Conservation (phyloP, 2,113 vertebrate genomes). For the Monopterus albus region DNA sequence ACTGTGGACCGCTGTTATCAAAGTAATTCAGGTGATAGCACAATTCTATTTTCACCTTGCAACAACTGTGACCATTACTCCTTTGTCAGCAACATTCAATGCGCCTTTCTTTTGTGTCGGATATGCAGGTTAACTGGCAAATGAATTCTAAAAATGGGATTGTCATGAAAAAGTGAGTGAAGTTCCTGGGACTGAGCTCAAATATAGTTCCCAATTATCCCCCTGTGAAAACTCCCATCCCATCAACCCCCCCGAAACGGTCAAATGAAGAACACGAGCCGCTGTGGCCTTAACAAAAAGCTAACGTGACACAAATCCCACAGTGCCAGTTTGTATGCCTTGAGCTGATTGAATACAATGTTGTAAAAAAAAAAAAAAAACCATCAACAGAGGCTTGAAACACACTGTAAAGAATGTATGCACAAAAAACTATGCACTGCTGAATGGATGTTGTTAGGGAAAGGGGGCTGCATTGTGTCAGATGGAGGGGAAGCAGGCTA, state of each 20-base stretch:
- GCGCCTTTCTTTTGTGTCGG: conserved; percentile 36
- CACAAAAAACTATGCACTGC: conserved; percentile 18
- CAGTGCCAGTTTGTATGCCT: conserved; percentile 18
- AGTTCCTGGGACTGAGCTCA: conserved; percentile 12
- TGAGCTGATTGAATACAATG: conserved; percentile 23
- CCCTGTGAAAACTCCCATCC: conserved; percentile 27
- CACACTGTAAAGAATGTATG: conserved; percentile 36
- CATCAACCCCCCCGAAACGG: conserved; percentile 12
- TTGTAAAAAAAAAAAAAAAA: conserved; percentile 30
- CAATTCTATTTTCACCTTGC: conserved; percentile 74
- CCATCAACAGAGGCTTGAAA: not conserved
- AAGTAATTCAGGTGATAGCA: conserved; percentile 66
- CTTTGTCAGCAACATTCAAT: conserved; percentile 64
- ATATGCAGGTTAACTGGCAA: conserved; percentile 36
- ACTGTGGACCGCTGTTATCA: conserved; percentile 48
- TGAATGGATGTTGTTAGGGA: conserved; percentile 27
- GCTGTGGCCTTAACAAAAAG: conserved; percentile 33
- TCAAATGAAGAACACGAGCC: conserved; percentile 5
- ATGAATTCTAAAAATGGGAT: conserved; percentile 52
- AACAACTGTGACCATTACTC: conserved; percentile 57
- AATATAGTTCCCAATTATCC: conserved; percentile 23
- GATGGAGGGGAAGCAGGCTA: conserved; percentile 25
- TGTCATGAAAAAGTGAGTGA: conserved; percentile 21
- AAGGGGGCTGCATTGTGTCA: not conserved
- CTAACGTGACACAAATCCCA: conserved; percentile 35